Percentiles rank a stretch among this genome's conserved stretches.
These are phyloP conservation scores for Oxycera nigricornis DNA, from an alignment of 2,888 invertebrate genomes.

Conservation along the genomic window DNA sequence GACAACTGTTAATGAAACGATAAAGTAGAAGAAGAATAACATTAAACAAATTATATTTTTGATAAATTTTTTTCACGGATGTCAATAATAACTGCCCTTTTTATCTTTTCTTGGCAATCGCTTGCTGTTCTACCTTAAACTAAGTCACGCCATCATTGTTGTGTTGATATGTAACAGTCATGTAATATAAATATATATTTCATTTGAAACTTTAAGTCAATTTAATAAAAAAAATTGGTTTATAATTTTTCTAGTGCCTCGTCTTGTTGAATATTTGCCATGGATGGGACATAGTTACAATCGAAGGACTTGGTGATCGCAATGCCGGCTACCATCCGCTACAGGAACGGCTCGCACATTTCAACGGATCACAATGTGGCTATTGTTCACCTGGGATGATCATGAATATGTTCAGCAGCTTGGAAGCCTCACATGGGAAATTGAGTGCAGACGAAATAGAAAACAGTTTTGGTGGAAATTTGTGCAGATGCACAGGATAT, in stretches of 20 bases:
- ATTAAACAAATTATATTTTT: no score
- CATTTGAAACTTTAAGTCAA: no score
- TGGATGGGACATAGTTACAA: slow-evolving; percentile 74
- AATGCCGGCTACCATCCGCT: slow-evolving; percentile 73
- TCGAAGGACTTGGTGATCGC: slow-evolving; percentile 75
- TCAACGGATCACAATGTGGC: slow-evolving; percentile 77
- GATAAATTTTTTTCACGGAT: no score
- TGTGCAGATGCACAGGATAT: slow-evolving; percentile 83
- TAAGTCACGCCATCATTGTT: no score
- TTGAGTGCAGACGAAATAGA: slow-evolving; percentile 72
- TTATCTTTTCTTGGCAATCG: no score
- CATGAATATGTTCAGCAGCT: slow-evolving; percentile 72
- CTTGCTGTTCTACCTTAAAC: no score
- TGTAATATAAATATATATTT: no score
- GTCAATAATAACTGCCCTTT: no score
- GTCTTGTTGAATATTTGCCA: slow-evolving; percentile 70
- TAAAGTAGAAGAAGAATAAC: no score
- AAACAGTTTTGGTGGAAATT: slow-evolving; percentile 78
- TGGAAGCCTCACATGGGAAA: slow-evolving; percentile 63
- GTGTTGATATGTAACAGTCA: no score
- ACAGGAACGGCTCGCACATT: slow-evolving; percentile 69
- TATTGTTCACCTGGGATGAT: slow-evolving; percentile 81
- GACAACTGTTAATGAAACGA: no score
- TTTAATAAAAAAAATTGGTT: no score
- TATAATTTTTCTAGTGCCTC: slow-evolving; percentile 67